Conservation (phyloP, 2,888 invertebrate species). For the Heliconius ethilla region DNA sequence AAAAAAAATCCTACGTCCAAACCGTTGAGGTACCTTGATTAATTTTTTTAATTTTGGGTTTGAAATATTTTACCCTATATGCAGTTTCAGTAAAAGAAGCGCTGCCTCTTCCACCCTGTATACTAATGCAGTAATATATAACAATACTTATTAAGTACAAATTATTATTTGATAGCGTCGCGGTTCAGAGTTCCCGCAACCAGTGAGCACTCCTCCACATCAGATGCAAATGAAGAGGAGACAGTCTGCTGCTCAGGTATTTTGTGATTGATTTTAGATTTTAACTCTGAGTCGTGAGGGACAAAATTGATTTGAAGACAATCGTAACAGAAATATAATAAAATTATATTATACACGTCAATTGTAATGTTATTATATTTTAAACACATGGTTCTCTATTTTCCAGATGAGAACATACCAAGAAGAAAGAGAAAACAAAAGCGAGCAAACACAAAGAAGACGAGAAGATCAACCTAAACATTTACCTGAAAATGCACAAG, state of each 20-base stretch:
- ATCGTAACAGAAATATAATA: neutral
- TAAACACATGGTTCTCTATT: neutral
- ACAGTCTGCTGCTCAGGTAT: constrained; percentile 72
- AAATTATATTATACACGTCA: neutral
- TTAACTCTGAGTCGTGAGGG: too few species aligned
- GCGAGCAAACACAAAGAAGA: constrained; percentile 55
- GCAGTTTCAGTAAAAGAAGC: too few species aligned
- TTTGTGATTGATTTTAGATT: too few species aligned
- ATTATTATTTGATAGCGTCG: constrained; percentile 65
- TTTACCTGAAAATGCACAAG: constrained; percentile 47
- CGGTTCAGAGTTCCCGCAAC: constrained; percentile 75
- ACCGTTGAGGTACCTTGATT: too few species aligned
- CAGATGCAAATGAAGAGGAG: constrained; percentile 66
- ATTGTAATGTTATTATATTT: neutral
- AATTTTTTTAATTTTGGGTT: too few species aligned
- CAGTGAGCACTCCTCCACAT: constrained; percentile 74
- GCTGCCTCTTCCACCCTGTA: too few species aligned
- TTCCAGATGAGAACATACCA: constrained; percentile 67
- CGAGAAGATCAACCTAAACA: constrained; percentile 50
- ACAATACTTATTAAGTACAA: neutral
- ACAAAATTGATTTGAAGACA: too few species aligned
- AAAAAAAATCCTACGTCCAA: too few species aligned
- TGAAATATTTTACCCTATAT: too few species aligned
- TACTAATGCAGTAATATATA: too few species aligned
- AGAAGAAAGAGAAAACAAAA: constrained; percentile 64